Base-by-base conservation (phyloP, 1,140 invertebrate species). In the Orius insidiosus region DNA sequence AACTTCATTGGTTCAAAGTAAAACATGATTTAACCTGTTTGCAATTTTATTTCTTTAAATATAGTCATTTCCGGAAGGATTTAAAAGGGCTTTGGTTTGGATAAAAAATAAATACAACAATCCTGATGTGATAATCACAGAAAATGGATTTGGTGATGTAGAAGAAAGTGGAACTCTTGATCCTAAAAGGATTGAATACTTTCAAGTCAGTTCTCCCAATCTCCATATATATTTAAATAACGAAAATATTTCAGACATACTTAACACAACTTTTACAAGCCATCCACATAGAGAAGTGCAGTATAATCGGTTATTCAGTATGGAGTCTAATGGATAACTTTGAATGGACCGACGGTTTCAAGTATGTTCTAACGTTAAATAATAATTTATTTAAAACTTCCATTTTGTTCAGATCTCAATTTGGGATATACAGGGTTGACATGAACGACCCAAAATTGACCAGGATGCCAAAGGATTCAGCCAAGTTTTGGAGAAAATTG, bases 341-440 rank as follows among this genome's bases (percentile, higher is more conserved):
- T 10, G 33, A 38, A 16, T 39, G 24, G 35, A 34, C 14, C 18
- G 36, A 38, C 13, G 19, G 35, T 13, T 11, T 30, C 9, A 47
- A 11, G 36, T 47, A 10, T 19, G 9, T 10, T 36, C 35, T 33
- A 33, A 33, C n/a, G n/a, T n/a, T 6, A 36, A 15, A 15, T 3
- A 36, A 15, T 36, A 33, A 3, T 16, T 19, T n/a, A 45, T 11
- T 3, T 45, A 6, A 31, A 11, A 5, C 9, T 34, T 36, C 3
- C 35, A 40, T 58, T 50, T 52, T 61, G 68, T 68, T 47, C 63
- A 74, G 72, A 2, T 64, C 74, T 52, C 72, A 69, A 52, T 87
- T 83, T 59, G 84, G 84, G 1, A 54, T 87, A 0, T 74, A 76
- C 54, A 64, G 73, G 10, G 78, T 88, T 1, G 72, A 87, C 58